phyloP scores from a whole-genome alignment of 2,797 vertebrate species.

The Acanthurus tractus region DNA sequence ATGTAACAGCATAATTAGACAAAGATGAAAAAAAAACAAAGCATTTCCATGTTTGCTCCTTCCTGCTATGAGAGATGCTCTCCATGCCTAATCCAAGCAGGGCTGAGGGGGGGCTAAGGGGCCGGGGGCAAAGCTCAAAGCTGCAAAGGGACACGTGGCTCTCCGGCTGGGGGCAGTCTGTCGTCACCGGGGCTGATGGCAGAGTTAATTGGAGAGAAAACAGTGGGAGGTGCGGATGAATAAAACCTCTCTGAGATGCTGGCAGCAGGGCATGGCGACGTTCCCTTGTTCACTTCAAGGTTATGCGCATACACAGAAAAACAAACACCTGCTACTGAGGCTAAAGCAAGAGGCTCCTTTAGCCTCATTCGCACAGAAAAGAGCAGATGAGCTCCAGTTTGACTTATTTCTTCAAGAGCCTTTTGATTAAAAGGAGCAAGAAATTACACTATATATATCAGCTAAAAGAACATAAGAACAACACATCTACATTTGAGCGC shows the following conservation, averaged over 20 bases:
- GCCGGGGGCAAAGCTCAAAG: constrained; percentile 46
- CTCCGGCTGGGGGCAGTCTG: constrained; percentile 27
- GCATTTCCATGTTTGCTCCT: constrained; percentile 47
- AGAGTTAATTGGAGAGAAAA: constrained; percentile 76
- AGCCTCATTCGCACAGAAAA: constrained; percentile 39
- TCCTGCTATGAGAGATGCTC: constrained; percentile 57
- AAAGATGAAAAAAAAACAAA: constrained; percentile 75
- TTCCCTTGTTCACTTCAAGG: constrained; percentile 67
- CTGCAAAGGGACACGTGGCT: constrained; percentile 31
- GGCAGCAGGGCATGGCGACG: constrained; percentile 61
- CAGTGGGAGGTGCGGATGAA: constrained; percentile 73
- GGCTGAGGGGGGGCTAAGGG: constrained; percentile 10
- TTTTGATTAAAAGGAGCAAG: constrained; percentile 29
- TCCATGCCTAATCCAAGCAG: constrained; percentile 15
- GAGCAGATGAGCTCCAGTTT: constrained; percentile 18
- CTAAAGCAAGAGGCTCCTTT: constrained; percentile 16
- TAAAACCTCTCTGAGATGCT: constrained; percentile 66
- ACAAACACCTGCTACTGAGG: constrained; percentile 51
- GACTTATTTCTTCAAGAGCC: background rate
- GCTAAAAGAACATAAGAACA: background rate
- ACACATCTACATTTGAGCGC: background rate
- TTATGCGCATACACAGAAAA: constrained; percentile 48
- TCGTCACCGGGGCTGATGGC: constrained; percentile 53
- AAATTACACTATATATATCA: constrained; percentile 18
- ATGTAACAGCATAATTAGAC: constrained; percentile 69